phyloP scores from a whole-genome alignment of 1,140 invertebrate genomes.

The Sinonovacula constricta region DNA sequence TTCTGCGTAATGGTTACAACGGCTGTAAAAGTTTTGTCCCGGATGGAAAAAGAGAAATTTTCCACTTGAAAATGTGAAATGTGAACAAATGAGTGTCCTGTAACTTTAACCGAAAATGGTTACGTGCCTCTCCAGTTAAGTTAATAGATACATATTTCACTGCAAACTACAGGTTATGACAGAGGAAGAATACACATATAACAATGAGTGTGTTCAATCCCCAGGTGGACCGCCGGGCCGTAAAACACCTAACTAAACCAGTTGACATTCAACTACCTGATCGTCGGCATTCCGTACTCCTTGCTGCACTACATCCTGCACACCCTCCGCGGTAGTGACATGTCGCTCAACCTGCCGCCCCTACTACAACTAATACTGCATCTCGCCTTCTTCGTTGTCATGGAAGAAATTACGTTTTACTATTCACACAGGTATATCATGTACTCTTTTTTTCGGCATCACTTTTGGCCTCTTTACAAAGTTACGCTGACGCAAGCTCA shows the following conservation, averaged over 20 bases:
- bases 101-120: too few relatives aligned
- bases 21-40: too few relatives aligned
- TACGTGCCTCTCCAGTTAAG: too few relatives aligned
- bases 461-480: neutral
- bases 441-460: too few relatives aligned
- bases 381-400: constrained; percentile 86
- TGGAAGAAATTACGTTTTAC: constrained; percentile 92
- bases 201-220: too few relatives aligned
- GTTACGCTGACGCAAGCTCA: neutral
- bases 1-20: too few relatives aligned
- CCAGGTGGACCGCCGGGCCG: constrained; percentile 68
- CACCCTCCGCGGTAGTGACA: constrained; percentile 84
- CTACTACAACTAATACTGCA: constrained; percentile 88
- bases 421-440: constrained; percentile 92
- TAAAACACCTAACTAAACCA: constrained; percentile 83
- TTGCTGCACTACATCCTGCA: constrained; percentile 83
- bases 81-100: too few relatives aligned
- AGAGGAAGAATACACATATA: too few relatives aligned
- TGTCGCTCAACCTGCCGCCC: constrained; percentile 85
- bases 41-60: too few relatives aligned
- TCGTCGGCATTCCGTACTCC: constrained; percentile 84
- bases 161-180: too few relatives aligned
- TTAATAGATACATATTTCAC: too few relatives aligned
- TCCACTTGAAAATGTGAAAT: too few relatives aligned
- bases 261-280: constrained; percentile 88